Conservation (phyloP, 2,888 invertebrate genomes). For the Drosophila recens region DNA sequence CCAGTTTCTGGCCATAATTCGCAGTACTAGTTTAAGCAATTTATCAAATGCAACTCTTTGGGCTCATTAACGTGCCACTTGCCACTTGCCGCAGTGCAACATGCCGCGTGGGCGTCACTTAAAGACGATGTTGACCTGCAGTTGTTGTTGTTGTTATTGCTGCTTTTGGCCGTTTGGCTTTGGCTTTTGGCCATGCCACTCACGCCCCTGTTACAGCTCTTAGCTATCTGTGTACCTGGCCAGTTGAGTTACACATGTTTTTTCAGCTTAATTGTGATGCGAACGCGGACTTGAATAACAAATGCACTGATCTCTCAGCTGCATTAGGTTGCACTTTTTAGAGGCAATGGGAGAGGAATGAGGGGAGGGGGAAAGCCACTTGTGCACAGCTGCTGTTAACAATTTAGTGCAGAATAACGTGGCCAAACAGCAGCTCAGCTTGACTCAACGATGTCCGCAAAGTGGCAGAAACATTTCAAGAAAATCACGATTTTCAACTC, state of each 20-base stretch:
- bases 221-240: constrained; percentile 11
- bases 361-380: constrained; percentile 18
- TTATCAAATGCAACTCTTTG: constrained; percentile 63
- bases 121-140: constrained; percentile 50
- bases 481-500: constrained; percentile 75
- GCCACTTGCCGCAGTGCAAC: constrained; percentile 12
- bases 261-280: constrained; percentile 63
- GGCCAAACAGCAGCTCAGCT: constrained; percentile 35
- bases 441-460: constrained; percentile 29
- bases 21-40: constrained; percentile 42
- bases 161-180: constrained; percentile 16
- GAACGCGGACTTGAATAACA: constrained; percentile 54
- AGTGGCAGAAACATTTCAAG: constrained; percentile 72
- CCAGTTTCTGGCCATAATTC: constrained; percentile 37
- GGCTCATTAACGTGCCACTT: constrained; percentile 72
- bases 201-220: constrained; percentile 29
- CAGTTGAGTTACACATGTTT: constrained; percentile 65
- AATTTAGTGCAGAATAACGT: constrained; percentile 39
- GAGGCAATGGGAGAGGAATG: neutral
- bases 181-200: constrained; percentile 45
- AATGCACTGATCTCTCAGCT: constrained; percentile 32
- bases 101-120: constrained; percentile 46
- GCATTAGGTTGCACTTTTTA: constrained; percentile 39
- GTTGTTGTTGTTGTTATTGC: neutral
- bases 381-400: constrained; percentile 45